These are phyloP conservation scores for Galagoides demidoff DNA, from an alignment of 2,797 vertebrate genomes.

Conservation along the genomic window DNA sequence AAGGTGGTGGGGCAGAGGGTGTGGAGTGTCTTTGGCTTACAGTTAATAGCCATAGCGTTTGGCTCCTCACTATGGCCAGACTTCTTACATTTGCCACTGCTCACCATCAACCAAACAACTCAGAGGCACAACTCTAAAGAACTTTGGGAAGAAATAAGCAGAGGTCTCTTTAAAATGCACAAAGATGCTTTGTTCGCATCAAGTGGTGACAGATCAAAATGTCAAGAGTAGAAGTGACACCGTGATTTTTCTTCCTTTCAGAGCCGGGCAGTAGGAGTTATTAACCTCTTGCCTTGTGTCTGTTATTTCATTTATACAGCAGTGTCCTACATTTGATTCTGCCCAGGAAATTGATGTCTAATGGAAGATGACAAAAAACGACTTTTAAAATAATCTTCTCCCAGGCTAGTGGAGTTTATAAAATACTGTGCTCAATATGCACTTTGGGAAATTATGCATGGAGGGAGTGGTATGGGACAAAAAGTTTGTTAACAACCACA, in stretches of 20 bases:
- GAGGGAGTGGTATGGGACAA: neutral
- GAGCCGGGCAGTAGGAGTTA: constrained; percentile 18
- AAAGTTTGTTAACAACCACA: neutral
- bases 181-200: constrained; percentile 32
- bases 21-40: accelerated
- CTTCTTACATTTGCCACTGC: neutral
- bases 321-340: constrained; percentile 66
- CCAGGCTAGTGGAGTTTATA: constrained; percentile 34
- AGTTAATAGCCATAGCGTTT: neutral
- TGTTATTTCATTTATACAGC: constrained; percentile 67
- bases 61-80: neutral
- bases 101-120: neutral
- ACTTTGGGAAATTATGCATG: neutral
- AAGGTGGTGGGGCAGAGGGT: neutral
- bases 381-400: constrained; percentile 71
- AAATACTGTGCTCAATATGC: constrained; percentile 27
- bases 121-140: neutral
- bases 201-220: constrained; percentile 65
- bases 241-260: constrained; percentile 67
- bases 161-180: constrained; percentile 60
- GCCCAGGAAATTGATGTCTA: constrained; percentile 69
- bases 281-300: constrained; percentile 60
- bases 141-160: constrained; percentile 42
- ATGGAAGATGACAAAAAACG: constrained; percentile 69
- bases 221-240: constrained; percentile 62